A percentile compares a stretch with the other conserved stretches of the same genome.
Conservation (phyloP, 2,797 vertebrate genomes). For the Xyrichtys novacula region DNA sequence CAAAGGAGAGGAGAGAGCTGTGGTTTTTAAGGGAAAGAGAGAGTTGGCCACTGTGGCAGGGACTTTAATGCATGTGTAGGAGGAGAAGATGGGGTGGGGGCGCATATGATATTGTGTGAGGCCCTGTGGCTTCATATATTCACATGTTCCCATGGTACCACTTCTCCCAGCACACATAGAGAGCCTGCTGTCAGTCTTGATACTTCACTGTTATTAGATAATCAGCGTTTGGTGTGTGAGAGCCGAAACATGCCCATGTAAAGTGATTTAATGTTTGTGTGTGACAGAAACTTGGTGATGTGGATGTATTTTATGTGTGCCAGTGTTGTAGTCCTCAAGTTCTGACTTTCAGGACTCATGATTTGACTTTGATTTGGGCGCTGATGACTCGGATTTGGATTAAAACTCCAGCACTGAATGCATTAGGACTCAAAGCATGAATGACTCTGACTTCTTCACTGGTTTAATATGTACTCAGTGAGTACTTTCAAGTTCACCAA, state of each 20-base stretch:
- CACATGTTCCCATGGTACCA: conserved; percentile 41
- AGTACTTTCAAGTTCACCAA: too few relatives aligned
- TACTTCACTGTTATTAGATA: conserved; percentile 37
- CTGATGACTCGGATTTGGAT: too few relatives aligned
- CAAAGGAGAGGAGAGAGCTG: conserved; percentile 46
- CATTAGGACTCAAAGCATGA: too few relatives aligned
- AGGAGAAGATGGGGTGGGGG: conserved; percentile 34
- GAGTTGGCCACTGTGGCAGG: conserved; percentile 37
- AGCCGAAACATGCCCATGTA: neutral
- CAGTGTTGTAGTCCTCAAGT: too few relatives aligned
- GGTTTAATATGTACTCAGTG: too few relatives aligned
- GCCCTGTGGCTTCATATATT: conserved; percentile 32
- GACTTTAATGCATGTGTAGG: conserved; percentile 43
- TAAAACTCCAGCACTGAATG: too few relatives aligned
- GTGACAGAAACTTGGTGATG: conserved; percentile 2
- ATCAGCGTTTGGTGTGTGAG: conserved; percentile 19
- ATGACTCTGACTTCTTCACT: too few relatives aligned
- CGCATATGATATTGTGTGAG: conserved; percentile 36
- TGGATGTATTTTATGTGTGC: conserved; percentile 4
- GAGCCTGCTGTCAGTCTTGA: conserved; percentile 22
- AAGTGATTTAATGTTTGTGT: conserved; percentile 17
- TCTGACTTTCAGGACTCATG: too few relatives aligned
- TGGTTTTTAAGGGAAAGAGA: conserved; percentile 59
- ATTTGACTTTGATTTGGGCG: too few relatives aligned
- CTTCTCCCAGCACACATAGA: conserved; percentile 7